A percentile compares a stretch with the other conserved stretches of the same genome.
These are phyloP conservation scores for Zaprionus obscuricornis DNA, from an alignment of 2,888 invertebrate genomes.

Conservation along the genomic window DNA sequence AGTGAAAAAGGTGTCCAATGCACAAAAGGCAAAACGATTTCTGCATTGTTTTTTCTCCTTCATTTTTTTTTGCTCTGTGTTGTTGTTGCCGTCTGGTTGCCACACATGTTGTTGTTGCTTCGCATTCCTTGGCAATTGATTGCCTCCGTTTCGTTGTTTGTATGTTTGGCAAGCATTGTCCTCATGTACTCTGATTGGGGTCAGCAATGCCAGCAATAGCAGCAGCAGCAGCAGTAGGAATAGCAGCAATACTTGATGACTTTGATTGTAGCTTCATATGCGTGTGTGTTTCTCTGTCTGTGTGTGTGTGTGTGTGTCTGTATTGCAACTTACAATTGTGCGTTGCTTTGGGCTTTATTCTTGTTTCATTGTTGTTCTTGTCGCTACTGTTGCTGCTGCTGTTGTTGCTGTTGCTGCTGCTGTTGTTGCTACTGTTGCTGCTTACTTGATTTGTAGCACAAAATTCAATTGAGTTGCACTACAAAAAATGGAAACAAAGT, in stretches of 20 bases:
- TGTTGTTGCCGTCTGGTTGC: neutral
- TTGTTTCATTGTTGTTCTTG: neutral
- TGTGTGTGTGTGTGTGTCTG: neutral
- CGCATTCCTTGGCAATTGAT: slow-evolving; percentile 76
- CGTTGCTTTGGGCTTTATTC: slow-evolving; percentile 51
- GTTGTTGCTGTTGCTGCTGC: slow-evolving; percentile 37
- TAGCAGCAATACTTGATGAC: no score
- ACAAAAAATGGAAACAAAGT: no score
- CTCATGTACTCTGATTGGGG: slow-evolving; percentile 37
- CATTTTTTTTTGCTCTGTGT: no score
- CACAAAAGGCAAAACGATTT: slow-evolving; percentile 49
- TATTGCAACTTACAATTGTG: slow-evolving; percentile 4
- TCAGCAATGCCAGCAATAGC: slow-evolving; percentile 16
- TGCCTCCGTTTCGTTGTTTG: slow-evolving; percentile 51
- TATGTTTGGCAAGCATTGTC: slow-evolving; percentile 30
- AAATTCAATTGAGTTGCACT: slow-evolving; percentile 75
- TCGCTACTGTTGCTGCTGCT: slow-evolving; percentile 3
- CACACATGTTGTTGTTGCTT: slow-evolving; percentile 45
- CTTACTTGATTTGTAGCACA: slow-evolving; percentile 76
- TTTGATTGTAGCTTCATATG: neutral
- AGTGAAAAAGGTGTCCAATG: slow-evolving; percentile 47
- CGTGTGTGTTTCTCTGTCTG: neutral
- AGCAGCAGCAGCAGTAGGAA: no score
- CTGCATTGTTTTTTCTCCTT: slow-evolving; percentile 47
- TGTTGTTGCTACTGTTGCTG: slow-evolving; percentile 74